Conservation (phyloP, 2,113 vertebrate genomes). For the Melozone crissalis region DNA sequence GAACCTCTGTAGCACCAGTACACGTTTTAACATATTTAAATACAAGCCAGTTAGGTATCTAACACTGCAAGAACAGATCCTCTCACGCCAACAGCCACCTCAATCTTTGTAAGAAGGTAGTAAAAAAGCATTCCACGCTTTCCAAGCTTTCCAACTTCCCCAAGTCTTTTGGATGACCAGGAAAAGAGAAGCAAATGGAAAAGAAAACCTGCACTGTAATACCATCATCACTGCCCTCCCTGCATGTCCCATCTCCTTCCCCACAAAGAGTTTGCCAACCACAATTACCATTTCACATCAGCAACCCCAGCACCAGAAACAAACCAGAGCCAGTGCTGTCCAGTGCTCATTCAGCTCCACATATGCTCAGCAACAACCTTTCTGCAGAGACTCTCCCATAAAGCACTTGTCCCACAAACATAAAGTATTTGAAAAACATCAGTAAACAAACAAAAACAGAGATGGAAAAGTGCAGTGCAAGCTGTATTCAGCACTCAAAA, state of each 20-base stretch:
- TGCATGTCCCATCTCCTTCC: neutral
- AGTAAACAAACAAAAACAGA: neutral
- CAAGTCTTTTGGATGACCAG: neutral
- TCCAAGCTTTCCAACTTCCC: neutral
- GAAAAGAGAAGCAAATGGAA: neutral
- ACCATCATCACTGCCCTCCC: neutral
- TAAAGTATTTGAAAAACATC: neutral
- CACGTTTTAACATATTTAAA: neutral
- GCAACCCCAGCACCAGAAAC: neutral
- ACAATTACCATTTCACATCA: neutral
- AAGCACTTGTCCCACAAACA: neutral
- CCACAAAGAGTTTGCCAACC: neutral
- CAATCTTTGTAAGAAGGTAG: neutral
- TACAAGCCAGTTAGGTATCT: neutral
- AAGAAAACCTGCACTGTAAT: neutral
- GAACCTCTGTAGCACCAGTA: neutral
- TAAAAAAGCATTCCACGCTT: neutral
- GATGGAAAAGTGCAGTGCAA: neutral
- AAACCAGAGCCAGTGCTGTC: neutral
- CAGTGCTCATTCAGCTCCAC: neutral
- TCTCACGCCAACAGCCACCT: neutral
- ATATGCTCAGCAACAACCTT: neutral
- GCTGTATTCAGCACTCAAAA: neutral
- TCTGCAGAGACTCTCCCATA: neutral
- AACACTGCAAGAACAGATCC: neutral